Evolutionary conservation across 2,797 vertebrate genomes (phyloP).

Genomic region (Gambelia wislizenii): DNA sequence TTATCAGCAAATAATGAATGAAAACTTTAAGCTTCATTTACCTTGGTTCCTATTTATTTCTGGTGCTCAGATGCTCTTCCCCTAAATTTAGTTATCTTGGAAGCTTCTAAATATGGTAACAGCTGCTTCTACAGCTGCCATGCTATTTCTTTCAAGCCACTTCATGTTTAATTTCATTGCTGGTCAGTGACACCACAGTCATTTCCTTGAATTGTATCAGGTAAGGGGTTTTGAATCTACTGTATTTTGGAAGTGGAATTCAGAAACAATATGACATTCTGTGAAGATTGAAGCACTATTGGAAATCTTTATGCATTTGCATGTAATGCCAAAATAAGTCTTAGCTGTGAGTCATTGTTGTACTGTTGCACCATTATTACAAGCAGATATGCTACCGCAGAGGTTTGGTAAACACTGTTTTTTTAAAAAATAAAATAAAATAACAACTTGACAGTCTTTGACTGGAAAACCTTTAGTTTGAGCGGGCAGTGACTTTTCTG

Average conservation of each 20-base stretch:
- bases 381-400: conserved; percentile 7
- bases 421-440: not conserved
- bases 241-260: conserved; percentile 7
- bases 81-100: not conserved
- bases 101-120: not conserved
- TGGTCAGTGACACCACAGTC: conserved; percentile 41
- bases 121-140: conserved; percentile 66
- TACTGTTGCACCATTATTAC: not conserved
- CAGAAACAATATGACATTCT: conserved; percentile 40
- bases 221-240: conserved; percentile 31
- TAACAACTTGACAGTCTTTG: not conserved
- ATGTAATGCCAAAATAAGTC: not conserved
- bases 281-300: not conserved
- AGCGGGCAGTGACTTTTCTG: not conserved
- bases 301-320: not conserved
- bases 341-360: not conserved
- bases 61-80: not conserved
- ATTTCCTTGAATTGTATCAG: conserved; percentile 46
- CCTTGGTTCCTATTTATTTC: conserved; percentile 5
- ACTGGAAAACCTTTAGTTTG: not conserved
- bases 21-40: conserved; percentile 17
- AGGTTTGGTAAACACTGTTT: not conserved
- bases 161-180: conserved; percentile 9
- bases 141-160: conserved; percentile 16
- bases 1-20: not conserved